These are phyloP conservation scores for Archilochus colubris DNA, from an alignment of 2,113 vertebrate species.

Conservation along the genomic window DNA sequence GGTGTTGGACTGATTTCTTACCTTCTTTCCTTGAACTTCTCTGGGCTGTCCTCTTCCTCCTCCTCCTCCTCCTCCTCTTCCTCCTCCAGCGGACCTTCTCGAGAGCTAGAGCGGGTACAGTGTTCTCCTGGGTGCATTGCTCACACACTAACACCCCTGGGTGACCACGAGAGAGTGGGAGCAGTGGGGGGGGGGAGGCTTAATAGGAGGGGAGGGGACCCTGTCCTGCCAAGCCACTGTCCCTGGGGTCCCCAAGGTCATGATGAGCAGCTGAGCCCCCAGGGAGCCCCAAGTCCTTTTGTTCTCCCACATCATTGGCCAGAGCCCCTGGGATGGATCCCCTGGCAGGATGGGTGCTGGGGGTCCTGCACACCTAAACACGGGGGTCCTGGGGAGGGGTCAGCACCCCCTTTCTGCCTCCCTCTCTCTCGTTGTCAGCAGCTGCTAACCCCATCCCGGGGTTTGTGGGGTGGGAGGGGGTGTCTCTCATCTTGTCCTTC, in stretches of 20 bases:
- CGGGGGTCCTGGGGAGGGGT: neutral
- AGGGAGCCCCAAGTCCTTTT: neutral
- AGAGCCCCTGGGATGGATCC: too few relatives aligned
- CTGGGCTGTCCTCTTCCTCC: conserved; percentile 74
- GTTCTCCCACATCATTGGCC: fast-evolving
- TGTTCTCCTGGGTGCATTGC: conserved; percentile 72
- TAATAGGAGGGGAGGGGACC: neutral
- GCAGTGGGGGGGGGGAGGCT: neutral
- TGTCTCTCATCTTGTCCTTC: conserved; percentile 43
- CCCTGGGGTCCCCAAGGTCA: neutral
- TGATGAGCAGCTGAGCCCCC: neutral
- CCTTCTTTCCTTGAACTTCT: conserved; percentile 77
- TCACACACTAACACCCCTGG: conserved; percentile 73
- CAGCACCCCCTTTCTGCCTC: conserved; percentile 5
- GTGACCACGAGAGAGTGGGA: conserved; percentile 76
- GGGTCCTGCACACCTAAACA: fast-evolving
- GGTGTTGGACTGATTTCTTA: conserved; percentile 27
- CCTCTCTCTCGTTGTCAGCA: conserved; percentile 72
- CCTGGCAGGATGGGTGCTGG: neutral
- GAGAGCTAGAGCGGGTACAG: conserved; percentile 97
- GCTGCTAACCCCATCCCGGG: conserved; percentile 21
- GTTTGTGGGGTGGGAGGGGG: conserved; percentile 1
- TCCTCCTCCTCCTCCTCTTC: conserved; percentile 72
- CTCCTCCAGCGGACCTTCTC: conserved; percentile 92
- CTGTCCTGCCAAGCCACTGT: neutral